Conservation (phyloP, 2,113 vertebrate species). For the Channa maculata region DNA sequence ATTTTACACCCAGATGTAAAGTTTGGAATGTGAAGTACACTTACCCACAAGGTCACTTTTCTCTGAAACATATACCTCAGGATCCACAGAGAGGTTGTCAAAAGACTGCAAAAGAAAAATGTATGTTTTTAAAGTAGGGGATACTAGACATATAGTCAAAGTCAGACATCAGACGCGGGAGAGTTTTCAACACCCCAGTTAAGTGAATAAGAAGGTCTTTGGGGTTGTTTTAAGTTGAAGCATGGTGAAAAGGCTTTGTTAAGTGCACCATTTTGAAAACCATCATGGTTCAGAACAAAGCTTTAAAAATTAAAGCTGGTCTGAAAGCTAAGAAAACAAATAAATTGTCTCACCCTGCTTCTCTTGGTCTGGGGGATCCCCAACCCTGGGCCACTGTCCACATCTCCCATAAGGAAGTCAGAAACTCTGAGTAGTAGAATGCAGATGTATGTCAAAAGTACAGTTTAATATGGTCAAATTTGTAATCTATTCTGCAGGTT, state of each 20-base stretch:
- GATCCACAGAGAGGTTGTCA: conserved; percentile 93
- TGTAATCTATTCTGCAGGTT: not conserved
- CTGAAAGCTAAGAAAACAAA: conserved; percentile 8
- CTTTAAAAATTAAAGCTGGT: conserved; percentile 2
- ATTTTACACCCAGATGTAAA: conserved; percentile 23
- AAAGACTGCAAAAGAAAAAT: conserved; percentile 86
- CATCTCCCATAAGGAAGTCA: conserved; percentile 99
- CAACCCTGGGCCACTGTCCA: conserved; percentile 91
- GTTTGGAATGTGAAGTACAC: conserved; percentile 28
- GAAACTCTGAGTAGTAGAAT: conserved; percentile 87
- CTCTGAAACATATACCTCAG: conserved; percentile 86
- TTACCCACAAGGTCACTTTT: conserved; percentile 86
- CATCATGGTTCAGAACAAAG: conserved; percentile 46
- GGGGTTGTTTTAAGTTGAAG: conserved; percentile 61
- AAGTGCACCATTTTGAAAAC: conserved; percentile 45
- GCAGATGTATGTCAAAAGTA: not conserved
- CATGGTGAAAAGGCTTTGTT: conserved; percentile 46
- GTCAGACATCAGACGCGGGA: conserved; percentile 63
- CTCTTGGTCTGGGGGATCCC: conserved; percentile 89
- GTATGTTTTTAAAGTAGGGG: conserved; percentile 45
- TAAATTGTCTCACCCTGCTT: conserved; percentile 87
- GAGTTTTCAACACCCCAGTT: conserved; percentile 62
- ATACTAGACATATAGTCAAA: conserved; percentile 57
- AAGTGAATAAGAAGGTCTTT: conserved; percentile 63
- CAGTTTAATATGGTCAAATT: not conserved